phyloP scores from a whole-genome alignment of 2,888 invertebrate species.

The Argyra leucocephala region DNA sequence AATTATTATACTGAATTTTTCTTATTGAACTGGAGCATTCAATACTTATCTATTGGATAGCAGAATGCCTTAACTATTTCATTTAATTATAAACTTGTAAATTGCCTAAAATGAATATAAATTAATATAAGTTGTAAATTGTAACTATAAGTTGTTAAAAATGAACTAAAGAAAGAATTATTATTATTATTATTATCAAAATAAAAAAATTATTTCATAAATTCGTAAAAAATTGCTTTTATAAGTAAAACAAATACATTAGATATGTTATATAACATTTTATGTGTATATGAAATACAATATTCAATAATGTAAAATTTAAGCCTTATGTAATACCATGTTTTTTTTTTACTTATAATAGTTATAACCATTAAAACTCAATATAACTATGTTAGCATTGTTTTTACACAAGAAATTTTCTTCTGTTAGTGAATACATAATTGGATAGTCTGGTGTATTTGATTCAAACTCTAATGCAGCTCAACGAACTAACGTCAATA shows the following conservation, averaged over 20 bases:
- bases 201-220: background rate
- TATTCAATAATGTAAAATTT: background rate
- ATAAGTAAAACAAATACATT: background rate
- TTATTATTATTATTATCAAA: background rate
- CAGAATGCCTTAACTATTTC: too few relatives aligned
- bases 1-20: too few relatives aligned
- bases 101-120: too few relatives aligned
- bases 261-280: background rate
- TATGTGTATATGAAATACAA: background rate
- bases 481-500: conserved; percentile 75
- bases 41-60: too few relatives aligned
- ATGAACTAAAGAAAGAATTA: too few relatives aligned
- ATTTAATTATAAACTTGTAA: too few relatives aligned
- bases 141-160: too few relatives aligned
- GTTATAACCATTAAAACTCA: conserved; percentile 53
- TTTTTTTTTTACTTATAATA: too few relatives aligned
- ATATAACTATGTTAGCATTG: conserved; percentile 77
- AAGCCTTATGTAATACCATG: background rate
- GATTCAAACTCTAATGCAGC: conserved; percentile 89
- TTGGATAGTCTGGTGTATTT: conserved; percentile 64
- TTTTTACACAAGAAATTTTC: conserved; percentile 87
- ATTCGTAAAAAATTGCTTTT: background rate
- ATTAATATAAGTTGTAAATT: too few relatives aligned
- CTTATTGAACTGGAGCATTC: too few relatives aligned
- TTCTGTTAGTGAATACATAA: conserved; percentile 86